Evolutionary conservation across 2,888 invertebrate genomes (phyloP), one percentile per base, ranked within the genome.

Genomic region (Euspilapteryx auroguttella): DNA sequence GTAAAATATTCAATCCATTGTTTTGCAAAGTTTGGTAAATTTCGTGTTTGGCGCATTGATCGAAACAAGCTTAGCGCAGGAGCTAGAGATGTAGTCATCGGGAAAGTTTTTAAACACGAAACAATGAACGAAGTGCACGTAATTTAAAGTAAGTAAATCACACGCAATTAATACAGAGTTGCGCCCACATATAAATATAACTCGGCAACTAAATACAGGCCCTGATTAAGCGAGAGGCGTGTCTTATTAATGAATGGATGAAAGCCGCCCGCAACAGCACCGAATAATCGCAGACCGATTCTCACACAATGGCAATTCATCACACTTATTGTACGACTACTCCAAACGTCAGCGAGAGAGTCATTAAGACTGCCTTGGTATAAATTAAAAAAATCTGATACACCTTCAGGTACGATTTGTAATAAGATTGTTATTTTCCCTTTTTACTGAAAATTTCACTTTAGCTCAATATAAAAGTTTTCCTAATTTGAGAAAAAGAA

Each of bases 251-350:
- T 69, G 63, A 69, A 69, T 69, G 66, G 57, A 56, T 52, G 57
- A 58, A 57, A 61, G 52, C 56, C 61, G 55, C 61, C 53, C 54
- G 46, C 53, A 51, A 20, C 14, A 15, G 49, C 55, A 50, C 55
- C 55, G 52, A 54, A 58, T 56, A 55, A 56, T 48, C 47, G 40
- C 47, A 51, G 48, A 48, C 54, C 46, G 49, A 50, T 63, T 68
- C 68, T 61, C 69, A 68, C 62, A 66, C 63, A 56, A 59, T 52
- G 51, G 58, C 62, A 55, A 69, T 66, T 62, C 55, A 68, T 68
- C 66, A 66, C 52, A 62, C 57, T 65, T 61, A 64, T 65, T 66
- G 63, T 66, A 62, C 54, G 68, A 62, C 59, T 64, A 69, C 64
- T 64, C 57, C 38, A 51, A 53, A 62, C 65, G 68, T 71, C 68